These are phyloP conservation scores for Okamejei kenojei DNA, from an alignment of 2,797 vertebrate genomes.

Conservation along the genomic window DNA sequence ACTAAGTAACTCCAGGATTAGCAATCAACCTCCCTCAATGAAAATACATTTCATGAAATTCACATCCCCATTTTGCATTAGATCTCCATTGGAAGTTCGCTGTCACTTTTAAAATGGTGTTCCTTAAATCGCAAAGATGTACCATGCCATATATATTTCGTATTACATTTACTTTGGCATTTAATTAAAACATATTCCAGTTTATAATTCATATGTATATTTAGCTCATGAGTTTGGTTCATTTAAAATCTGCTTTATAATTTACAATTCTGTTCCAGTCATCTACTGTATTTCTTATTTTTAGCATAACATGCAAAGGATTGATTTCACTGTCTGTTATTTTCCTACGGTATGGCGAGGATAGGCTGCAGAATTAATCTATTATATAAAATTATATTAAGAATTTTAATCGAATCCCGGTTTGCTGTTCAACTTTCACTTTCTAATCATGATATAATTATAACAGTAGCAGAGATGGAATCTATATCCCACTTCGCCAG, in stretches of 20 bases:
- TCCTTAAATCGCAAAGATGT: no score
- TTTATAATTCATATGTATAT: no score
- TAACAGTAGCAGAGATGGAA: no score
- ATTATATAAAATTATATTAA: neutral
- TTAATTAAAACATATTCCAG: no score
- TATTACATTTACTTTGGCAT: no score
- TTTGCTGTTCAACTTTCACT: constrained; percentile 15
- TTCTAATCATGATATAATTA: neutral
- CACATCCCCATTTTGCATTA: neutral
- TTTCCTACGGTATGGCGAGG: neutral
- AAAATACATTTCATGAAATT: neutral
- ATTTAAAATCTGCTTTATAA: neutral
- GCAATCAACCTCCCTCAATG: neutral
- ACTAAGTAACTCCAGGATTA: neutral
- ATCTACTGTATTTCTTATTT: neutral
- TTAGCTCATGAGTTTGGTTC: neutral
- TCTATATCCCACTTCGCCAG: neutral
- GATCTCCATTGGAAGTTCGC: neutral
- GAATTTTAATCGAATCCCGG: neutral
- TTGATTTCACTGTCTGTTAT: neutral
- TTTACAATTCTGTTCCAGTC: neutral
- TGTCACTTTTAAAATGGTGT: neutral
- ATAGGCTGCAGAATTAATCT: neutral
- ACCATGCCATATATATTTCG: neutral
- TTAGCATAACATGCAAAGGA: neutral